Conservation (phyloP, 1,140 invertebrate species). For the Pomphorhynchus laevis region DNA sequence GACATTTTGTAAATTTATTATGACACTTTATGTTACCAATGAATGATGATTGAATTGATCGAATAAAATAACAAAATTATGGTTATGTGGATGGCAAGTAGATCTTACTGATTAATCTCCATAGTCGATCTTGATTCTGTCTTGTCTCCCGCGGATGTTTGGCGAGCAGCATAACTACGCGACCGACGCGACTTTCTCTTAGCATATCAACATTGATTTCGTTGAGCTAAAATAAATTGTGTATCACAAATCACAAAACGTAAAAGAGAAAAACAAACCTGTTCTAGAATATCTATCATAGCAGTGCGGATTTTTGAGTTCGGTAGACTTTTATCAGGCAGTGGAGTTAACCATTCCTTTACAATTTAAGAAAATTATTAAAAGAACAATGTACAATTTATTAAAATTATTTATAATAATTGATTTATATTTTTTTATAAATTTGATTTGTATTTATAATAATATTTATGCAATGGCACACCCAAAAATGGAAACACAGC, state of each 20-base stretch:
- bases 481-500: too few relatives aligned
- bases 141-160: slow-evolving; percentile 91
- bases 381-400: too few relatives aligned
- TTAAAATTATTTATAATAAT: too few relatives aligned
- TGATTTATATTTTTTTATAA: too few relatives aligned
- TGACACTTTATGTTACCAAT: too few relatives aligned
- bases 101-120: slow-evolving; percentile 42
- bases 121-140: slow-evolving; percentile 51
- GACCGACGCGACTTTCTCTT: slow-evolving; percentile 69
- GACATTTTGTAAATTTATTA: too few relatives aligned
- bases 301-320: slow-evolving; percentile 54
- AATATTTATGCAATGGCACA: too few relatives aligned
- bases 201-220: slow-evolving; percentile 45
- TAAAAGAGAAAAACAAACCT: slow-evolving; percentile 27
- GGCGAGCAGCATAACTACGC: slow-evolving; percentile 94
- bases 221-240: slow-evolving; percentile 34
- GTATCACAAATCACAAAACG: slow-evolving; percentile 1
- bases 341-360: slow-evolving; percentile 66
- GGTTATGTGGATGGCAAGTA: too few relatives aligned
- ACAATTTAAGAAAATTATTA: too few relatives aligned
- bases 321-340: slow-evolving; percentile 73
- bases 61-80: too few relatives aligned
- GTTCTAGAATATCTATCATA: slow-evolving; percentile 44
- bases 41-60: too few relatives aligned
- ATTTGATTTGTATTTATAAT: too few relatives aligned